These are phyloP conservation scores for Caenorhabditis plicata DNA, from an alignment of 2,888 invertebrate genomes.

Conservation along the genomic window DNA sequence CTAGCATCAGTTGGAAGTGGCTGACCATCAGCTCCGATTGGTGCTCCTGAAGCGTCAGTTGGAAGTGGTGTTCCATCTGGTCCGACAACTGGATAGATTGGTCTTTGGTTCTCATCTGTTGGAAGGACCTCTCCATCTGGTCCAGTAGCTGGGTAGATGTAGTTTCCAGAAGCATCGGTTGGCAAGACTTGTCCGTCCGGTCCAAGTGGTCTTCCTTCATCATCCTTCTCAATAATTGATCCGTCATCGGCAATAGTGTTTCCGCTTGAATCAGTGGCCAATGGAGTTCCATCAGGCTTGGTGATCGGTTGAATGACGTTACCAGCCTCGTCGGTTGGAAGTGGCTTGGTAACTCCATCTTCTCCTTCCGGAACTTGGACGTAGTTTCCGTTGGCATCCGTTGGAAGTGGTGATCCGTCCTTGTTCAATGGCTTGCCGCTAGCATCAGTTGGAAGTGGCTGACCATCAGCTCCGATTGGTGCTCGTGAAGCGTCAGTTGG, in stretches of 20 bases:
- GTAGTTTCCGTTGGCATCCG: slow-evolving; percentile 17
- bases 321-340: slow-evolving; percentile 17
- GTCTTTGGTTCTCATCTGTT: slow-evolving; percentile 18
- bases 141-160: slow-evolving; percentile 15
- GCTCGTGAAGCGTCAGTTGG: slow-evolving; percentile 26
- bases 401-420: slow-evolving; percentile 26
- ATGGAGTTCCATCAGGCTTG: slow-evolving; percentile 29
- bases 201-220: slow-evolving; percentile 30
- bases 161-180: slow-evolving; percentile 33
- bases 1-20: slow-evolving; percentile 40
- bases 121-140: slow-evolving; percentile 12
- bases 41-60: slow-evolving; percentile 31
- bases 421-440: slow-evolving; percentile 17
- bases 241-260: slow-evolving; percentile 26
- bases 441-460: slow-evolving; percentile 20
- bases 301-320: slow-evolving; percentile 13
- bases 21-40: slow-evolving; percentile 28
- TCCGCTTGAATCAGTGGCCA: slow-evolving; percentile 36
- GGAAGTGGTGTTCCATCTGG: slow-evolving; percentile 31
- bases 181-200: slow-evolving; percentile 42
- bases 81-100: slow-evolving; percentile 35
- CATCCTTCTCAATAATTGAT: slow-evolving; percentile 21
- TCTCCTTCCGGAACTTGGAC: slow-evolving; percentile 28
- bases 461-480: slow-evolving; percentile 28
- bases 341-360: slow-evolving; percentile 2